Evolutionary conservation across 2,888 invertebrate species (phyloP).

Genomic region (Brachypterus glaber): DNA sequence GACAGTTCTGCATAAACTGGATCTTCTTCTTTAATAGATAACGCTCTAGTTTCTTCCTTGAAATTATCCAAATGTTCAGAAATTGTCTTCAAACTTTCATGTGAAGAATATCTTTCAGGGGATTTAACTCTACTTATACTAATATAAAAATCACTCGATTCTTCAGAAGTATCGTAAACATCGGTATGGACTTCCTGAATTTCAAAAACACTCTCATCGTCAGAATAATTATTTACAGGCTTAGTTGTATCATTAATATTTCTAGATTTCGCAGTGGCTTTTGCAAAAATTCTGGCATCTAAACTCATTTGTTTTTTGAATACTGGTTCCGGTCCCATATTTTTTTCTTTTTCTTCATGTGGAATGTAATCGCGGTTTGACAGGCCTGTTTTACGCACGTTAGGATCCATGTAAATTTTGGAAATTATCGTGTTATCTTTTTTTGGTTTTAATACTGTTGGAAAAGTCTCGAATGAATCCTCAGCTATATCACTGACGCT

Average conservation of each 20-base stretch:
- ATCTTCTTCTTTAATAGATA: constrained; percentile 14
- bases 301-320: not conserved
- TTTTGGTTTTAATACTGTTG: constrained; percentile 20
- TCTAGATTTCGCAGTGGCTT: not conserved
- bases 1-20: constrained; percentile 26
- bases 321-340: not conserved
- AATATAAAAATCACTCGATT: constrained; percentile 6
- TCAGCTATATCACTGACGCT: constrained; percentile 22
- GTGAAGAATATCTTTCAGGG: not conserved
- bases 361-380: constrained; percentile 25
- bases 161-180: constrained; percentile 9
- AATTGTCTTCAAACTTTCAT: constrained; percentile 8
- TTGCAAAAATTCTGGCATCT: too few species aligned
- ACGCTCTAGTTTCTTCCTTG: constrained; percentile 22
- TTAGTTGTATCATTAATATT: constrained; percentile 1
- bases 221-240: too few species aligned
- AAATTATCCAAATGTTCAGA: constrained; percentile 22
- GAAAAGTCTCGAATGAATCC: constrained; percentile 19
- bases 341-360: not conserved
- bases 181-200: constrained; percentile 1
- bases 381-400: constrained; percentile 26
- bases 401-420: constrained; percentile 28
- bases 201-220: too few species aligned
- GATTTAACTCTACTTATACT: not conserved
- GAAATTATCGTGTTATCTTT: constrained; percentile 30